phyloP scores from a whole-genome alignment of 2,888 invertebrate genomes.

The Drosophila pseudotakahashii region DNA sequence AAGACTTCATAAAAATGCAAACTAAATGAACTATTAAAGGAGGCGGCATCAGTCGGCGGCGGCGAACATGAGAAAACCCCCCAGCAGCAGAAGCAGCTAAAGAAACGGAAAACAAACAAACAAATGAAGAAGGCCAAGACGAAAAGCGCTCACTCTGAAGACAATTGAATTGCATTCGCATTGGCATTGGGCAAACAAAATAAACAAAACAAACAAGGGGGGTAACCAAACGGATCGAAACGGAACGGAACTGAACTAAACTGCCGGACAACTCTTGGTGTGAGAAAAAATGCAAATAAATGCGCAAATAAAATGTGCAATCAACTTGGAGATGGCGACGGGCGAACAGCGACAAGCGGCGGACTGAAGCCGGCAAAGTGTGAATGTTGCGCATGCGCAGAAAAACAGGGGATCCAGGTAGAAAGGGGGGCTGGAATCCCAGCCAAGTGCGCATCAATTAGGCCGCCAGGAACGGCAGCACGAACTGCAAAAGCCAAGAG shows the following conservation, averaged over 20 bases:
- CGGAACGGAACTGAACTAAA: conserved; percentile 17
- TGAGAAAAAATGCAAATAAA: conserved; percentile 82
- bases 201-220: conserved; percentile 38
- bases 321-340: conserved; percentile 64
- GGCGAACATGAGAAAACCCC: conserved; percentile 71
- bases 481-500: conserved; percentile 60
- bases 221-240: conserved; percentile 13
- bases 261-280: conserved; percentile 59
- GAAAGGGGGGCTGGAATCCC: conserved; percentile 4
- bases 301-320: conserved; percentile 81
- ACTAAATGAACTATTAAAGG: conserved; percentile 79
- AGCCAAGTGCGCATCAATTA: conserved; percentile 75
- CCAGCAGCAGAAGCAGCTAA: conserved; percentile 16
- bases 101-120: conserved; percentile 36
- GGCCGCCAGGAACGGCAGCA: conserved; percentile 78
- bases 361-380: conserved; percentile 51
- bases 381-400: conserved; percentile 80
- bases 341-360: conserved; percentile 27
- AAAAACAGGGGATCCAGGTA: too few species aligned
- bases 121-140: conserved; percentile 51
- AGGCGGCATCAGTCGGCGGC: conserved; percentile 53
- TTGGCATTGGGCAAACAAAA: conserved; percentile 13
- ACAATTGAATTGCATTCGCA: conserved; percentile 73
- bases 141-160: conserved; percentile 34
- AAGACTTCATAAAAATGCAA: conserved; percentile 81